phyloP scores from a whole-genome alignment of 92 coral and sea anemone genomes.

The Plumapathes pennacea region DNA sequence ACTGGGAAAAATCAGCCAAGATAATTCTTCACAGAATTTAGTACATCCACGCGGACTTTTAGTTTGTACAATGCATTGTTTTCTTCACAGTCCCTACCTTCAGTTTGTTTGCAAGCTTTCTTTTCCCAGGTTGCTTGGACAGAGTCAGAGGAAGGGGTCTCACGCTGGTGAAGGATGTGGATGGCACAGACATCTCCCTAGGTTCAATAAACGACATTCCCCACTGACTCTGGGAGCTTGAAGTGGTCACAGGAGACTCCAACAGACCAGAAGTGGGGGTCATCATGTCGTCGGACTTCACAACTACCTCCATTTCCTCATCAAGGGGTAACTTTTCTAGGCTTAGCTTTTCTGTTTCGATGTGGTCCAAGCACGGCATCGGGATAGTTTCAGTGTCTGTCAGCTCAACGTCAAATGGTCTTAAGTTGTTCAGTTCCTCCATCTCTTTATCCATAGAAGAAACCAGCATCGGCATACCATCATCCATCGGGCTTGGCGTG shows the following conservation, averaged over 20 bases:
- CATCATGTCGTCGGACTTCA: conserved; percentile 76
- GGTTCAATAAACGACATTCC: too few species aligned
- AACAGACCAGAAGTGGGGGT: conserved; percentile 51
- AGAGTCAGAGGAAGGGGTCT: conserved; percentile 41
- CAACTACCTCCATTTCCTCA: conserved; percentile 93
- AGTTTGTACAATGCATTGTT: too few species aligned
- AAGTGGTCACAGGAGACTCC: conserved; percentile 57
- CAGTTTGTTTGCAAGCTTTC: conserved; percentile 76
- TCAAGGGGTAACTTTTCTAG: conserved; percentile 77
- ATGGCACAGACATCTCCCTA: background rate
- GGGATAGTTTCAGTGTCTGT: conserved; percentile 60
- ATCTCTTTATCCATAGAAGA: conserved; percentile 32
- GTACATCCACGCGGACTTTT: too few species aligned
- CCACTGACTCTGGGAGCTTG: conserved; percentile 24
- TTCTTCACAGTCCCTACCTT: conserved; percentile 85
- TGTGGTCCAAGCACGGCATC: conserved; percentile 44
- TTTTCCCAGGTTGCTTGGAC: conserved; percentile 76
- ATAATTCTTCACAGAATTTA: too few species aligned
- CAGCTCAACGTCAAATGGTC: conserved; percentile 61
- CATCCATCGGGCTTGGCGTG: conserved; percentile 78
- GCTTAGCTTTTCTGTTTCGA: conserved; percentile 56
- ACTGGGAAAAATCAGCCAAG: too few species aligned
- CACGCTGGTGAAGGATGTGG: conserved; percentile 12
- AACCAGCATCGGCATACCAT: conserved; percentile 50
- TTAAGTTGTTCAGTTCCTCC: conserved; percentile 55